Conservation (phyloP, 1,140 invertebrate species). For the Pachyrhynchus sulphureomaculatus region DNA sequence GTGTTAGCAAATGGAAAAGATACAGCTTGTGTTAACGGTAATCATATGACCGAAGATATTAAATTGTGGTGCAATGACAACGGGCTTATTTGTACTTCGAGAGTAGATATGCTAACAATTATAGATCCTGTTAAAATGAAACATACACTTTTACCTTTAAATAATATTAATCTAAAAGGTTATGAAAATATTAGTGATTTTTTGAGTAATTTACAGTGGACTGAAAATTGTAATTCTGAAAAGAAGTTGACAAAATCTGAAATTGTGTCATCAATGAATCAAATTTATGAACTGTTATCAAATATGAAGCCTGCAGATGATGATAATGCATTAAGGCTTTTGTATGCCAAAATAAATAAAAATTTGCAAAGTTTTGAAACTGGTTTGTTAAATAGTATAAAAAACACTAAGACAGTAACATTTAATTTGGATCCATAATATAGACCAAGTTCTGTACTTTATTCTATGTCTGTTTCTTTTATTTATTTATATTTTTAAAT, state of each 20-base stretch:
- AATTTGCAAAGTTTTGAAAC: conserved; percentile 47
- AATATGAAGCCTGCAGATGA: conserved; percentile 40
- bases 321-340: conserved; percentile 45
- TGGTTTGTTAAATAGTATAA: conserved; percentile 40
- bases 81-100: conserved; percentile 32
- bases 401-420: conserved; percentile 34
- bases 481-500: background rate
- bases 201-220: conserved; percentile 38
- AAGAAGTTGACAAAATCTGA: conserved; percentile 40
- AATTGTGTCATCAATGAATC: conserved; percentile 39
- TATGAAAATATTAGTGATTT: conserved; percentile 39
- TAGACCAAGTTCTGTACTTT: background rate
- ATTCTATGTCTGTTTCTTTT: background rate
- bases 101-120: conserved; percentile 32
- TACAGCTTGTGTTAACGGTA: conserved; percentile 6
- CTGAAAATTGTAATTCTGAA: conserved; percentile 19
- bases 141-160: conserved; percentile 30
- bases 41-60: conserved; percentile 28
- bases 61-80: conserved; percentile 35
- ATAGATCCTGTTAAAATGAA: conserved; percentile 32
- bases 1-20: conserved; percentile 48
- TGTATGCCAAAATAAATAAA: conserved; percentile 48
- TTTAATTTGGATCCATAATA: conserved; percentile 20
- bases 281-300: conserved; percentile 44
- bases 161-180: conserved; percentile 23